phyloP scores from a whole-genome alignment of 2,797 vertebrate species.

The Lycodopsis pacificus region DNA sequence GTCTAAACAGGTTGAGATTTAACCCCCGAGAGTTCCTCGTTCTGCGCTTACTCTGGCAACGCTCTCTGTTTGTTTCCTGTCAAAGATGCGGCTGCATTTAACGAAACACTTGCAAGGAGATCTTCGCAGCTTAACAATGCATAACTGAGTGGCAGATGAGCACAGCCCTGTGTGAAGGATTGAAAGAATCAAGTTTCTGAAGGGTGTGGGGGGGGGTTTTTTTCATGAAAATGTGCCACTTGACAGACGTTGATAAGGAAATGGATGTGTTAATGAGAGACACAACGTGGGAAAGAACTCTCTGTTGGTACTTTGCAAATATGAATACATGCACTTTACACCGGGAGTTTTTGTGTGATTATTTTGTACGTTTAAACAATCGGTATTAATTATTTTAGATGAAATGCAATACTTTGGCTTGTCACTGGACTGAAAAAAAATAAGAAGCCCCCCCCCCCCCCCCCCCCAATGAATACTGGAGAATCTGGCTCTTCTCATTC shows the following conservation, averaged over 20 bases:
- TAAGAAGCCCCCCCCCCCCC: too few relatives aligned
- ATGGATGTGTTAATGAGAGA: conserved; percentile 31
- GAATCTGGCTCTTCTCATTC: conserved; percentile 19
- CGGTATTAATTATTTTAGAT: background rate
- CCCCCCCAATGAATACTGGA: too few relatives aligned
- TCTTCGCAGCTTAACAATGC: conserved; percentile 63
- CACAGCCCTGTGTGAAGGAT: conserved; percentile 51
- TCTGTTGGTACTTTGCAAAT: conserved; percentile 9
- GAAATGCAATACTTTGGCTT: background rate
- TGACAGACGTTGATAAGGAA: conserved; percentile 40
- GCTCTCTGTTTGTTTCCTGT: conserved; percentile 67
- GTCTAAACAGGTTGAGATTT: conserved; percentile 68
- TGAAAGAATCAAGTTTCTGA: conserved; percentile 66
- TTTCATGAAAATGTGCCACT: conserved; percentile 53
- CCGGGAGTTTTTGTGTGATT: background rate
- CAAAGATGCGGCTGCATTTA: conserved; percentile 63
- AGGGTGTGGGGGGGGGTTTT: conserved; percentile 17
- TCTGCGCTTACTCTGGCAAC: conserved; percentile 41
- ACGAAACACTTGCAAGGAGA: conserved; percentile 75
- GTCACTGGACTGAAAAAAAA: background rate
- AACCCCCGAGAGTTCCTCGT: conserved; percentile 50
- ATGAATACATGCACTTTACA: conserved; percentile 16
- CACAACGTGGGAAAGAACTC: conserved; percentile 24
- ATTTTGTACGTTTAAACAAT: conserved; percentile 8
- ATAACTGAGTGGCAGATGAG: conserved; percentile 76